Percentiles rank a stretch among this genome's conserved stretches.
Conservation (phyloP, 2,888 invertebrate genomes). For the Drosophila nr. perissopoda region DNA sequence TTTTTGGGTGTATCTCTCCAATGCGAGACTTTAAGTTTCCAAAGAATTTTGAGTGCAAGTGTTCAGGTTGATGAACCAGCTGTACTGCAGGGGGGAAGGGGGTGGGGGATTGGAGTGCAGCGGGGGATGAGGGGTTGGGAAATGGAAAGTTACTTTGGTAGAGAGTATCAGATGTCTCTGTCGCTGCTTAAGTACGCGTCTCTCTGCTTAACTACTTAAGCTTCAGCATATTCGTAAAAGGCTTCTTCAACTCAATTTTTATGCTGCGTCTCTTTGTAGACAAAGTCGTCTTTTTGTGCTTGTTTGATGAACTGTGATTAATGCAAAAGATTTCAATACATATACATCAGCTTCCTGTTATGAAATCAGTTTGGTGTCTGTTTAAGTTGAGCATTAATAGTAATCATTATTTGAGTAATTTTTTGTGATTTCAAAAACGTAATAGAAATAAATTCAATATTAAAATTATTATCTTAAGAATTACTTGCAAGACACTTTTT, state of each 20-base stretch:
- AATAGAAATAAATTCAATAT: background rate
- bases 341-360: background rate
- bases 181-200: slow-evolving; percentile 3
- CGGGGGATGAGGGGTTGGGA: background rate
- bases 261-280: background rate
- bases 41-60: slow-evolving; percentile 58
- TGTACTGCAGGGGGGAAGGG: slow-evolving; percentile 3
- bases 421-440: background rate
- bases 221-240: slow-evolving; percentile 2
- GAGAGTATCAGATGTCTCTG: slow-evolving; percentile 24
- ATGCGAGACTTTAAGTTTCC: slow-evolving; percentile 53
- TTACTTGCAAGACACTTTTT: background rate
- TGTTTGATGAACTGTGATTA: slow-evolving; percentile 20
- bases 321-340: background rate
- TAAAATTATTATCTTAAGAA: background rate
- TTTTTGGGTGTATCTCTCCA: slow-evolving; percentile 17
- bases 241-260: slow-evolving; percentile 19
- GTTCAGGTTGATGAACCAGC: slow-evolving; percentile 66
- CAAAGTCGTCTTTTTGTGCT: background rate
- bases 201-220: slow-evolving; percentile 22
- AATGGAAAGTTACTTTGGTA: background rate
- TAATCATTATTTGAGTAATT: background rate
- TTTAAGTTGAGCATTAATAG: background rate
- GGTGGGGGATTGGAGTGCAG: background rate
- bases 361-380: background rate